phyloP scores from a whole-genome alignment of 2,888 invertebrate genomes.

The Dasypogon diadema region DNA sequence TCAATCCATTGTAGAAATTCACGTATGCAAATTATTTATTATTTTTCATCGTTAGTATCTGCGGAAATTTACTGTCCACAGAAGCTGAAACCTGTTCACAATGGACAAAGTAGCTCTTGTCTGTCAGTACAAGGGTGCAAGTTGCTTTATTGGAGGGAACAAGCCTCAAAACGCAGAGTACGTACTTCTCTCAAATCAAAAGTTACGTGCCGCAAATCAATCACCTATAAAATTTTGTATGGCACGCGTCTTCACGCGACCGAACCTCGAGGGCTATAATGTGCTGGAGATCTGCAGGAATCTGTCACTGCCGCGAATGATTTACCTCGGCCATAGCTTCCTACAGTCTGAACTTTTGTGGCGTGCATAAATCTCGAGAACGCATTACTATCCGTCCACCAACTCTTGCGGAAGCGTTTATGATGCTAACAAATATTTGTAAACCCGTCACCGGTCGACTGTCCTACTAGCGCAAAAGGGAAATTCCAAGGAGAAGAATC shows the following conservation, averaged over 20 bases:
- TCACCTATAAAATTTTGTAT: conserved; percentile 17
- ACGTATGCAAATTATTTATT: conserved; percentile 9
- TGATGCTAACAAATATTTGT: conserved; percentile 47
- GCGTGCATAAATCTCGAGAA: conserved; percentile 31
- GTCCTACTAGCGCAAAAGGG: not conserved
- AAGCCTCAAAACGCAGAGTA: not conserved
- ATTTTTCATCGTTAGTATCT: conserved; percentile 11
- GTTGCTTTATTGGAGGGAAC: not conserved
- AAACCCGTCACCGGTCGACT: conserved; percentile 13
- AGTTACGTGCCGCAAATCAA: conserved; percentile 15
- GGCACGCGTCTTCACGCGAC: conserved; percentile 10
- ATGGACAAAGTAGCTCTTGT: not conserved
- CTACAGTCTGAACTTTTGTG: conserved; percentile 16
- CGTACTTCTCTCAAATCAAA: conserved; percentile 19
- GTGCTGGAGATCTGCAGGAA: conserved; percentile 16
- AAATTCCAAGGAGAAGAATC: conserved; percentile 5
- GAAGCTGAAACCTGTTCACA: not conserved
- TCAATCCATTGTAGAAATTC: conserved; percentile 11
- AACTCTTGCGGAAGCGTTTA: conserved; percentile 51
- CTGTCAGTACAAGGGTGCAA: not conserved
- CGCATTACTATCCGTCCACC: conserved; percentile 48
- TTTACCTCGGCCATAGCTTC: conserved; percentile 28
- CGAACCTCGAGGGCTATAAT: not conserved
- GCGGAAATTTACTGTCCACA: not conserved
- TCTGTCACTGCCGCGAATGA: conserved; percentile 39